Percentiles rank a stretch among this genome's conserved stretches.
Evolutionary conservation across 2,113 vertebrate genomes (phyloP).

Genomic region (Eclectus roratus): DNA sequence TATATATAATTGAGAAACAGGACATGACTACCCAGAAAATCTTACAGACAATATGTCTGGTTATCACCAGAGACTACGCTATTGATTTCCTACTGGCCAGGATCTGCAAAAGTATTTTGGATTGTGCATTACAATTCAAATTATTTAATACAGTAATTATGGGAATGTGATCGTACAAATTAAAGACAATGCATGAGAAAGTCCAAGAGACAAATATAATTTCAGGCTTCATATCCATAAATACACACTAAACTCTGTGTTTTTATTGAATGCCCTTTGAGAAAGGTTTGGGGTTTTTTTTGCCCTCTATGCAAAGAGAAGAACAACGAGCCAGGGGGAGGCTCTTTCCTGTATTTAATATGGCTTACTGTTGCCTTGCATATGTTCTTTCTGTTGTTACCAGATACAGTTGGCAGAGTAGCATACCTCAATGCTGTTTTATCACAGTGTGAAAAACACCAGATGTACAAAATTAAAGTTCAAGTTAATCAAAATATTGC

Average conservation of each 20-base stretch:
- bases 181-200: neutral
- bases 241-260: neutral
- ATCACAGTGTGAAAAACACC: slow-evolving; percentile 70
- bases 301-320: neutral
- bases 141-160: neutral
- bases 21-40: neutral
- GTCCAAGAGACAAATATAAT: neutral
- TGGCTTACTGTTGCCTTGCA: neutral
- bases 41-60: neutral
- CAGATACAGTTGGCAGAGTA: neutral
- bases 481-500: slow-evolving; percentile 82
- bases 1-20: neutral
- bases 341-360: neutral
- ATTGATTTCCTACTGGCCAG: neutral
- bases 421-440: neutral
- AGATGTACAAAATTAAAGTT: slow-evolving; percentile 75
- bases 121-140: neutral
- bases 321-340: fast-evolving
- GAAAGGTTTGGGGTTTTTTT: neutral
- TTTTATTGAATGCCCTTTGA: neutral
- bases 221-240: neutral
- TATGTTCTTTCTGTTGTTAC: slow-evolving; percentile 40
- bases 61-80: neutral
- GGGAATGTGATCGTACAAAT: neutral
- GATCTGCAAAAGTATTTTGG: neutral